Percentiles rank a stretch among this genome's conserved stretches.
phyloP scores from a whole-genome alignment of 2,113 vertebrate genomes.

The Buteo buteo region DNA sequence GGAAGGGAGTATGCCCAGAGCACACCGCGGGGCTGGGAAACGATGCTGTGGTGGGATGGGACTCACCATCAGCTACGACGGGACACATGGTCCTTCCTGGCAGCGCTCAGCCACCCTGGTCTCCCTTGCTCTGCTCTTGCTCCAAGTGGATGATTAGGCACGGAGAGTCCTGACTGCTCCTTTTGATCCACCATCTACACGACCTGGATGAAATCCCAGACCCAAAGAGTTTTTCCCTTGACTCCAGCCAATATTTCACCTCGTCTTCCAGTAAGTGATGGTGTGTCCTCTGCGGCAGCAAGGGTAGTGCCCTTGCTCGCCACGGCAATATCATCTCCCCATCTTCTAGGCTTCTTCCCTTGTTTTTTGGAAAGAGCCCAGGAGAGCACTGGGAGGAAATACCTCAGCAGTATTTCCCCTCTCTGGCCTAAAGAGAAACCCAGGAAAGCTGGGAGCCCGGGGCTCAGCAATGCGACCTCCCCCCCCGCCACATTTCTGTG shows the following conservation, averaged over 20 bases:
- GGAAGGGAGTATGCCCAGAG: not conserved
- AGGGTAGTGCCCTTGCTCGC: not conserved
- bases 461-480: not conserved
- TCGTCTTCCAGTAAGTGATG: constrained; percentile 1
- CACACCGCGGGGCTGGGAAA: not conserved
- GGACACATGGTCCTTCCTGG: not conserved
- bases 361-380: not conserved
- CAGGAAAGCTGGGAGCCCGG: not conserved
- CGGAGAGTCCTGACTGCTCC: not conserved
- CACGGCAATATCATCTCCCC: not conserved
- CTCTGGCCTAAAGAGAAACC: not conserved
- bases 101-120: not conserved
- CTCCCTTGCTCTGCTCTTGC: not conserved
- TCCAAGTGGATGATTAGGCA: constrained; percentile 15
- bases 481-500: not conserved
- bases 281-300: not conserved
- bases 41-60: not conserved
- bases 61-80: not conserved
- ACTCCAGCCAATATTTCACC: constrained; percentile 5
- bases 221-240: not conserved
- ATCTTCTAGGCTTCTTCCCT: not conserved
- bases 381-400: constrained; percentile 9
- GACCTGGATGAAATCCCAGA: constrained; percentile 36
- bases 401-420: not conserved
- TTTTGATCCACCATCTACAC: not conserved